A percentile compares a stretch with the other conserved stretches of the same genome.
Conservation (phyloP, 1,140 invertebrate species). For the Dolichoris vasculosae region DNA sequence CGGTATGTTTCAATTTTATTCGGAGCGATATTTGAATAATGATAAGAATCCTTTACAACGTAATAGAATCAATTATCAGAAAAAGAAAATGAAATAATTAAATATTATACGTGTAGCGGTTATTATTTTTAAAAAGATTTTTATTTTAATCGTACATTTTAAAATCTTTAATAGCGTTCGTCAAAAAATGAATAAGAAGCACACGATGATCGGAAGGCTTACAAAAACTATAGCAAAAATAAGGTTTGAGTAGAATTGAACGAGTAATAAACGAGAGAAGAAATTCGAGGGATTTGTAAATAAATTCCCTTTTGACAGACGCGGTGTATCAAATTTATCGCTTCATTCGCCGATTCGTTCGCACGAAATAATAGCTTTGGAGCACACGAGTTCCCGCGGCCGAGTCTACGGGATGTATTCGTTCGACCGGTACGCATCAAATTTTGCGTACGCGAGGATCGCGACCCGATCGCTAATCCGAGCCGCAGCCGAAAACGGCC, state of each 20-base stretch:
- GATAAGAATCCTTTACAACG: no score
- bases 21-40: no score
- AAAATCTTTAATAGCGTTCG: no score
- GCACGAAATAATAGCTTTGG: constrained; percentile 37
- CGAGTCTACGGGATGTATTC: background rate
- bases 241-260: background rate
- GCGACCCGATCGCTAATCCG: background rate
- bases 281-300: constrained; percentile 20
- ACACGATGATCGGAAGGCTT: background rate
- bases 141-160: no score
- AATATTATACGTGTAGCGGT: no score
- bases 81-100: no score
- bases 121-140: background rate
- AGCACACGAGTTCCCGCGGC: background rate
- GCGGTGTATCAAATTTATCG: background rate
- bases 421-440: background rate
- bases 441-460: background rate
- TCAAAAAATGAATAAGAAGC: background rate
- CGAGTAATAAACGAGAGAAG: background rate
- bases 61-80: no score
- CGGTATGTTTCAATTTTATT: no score
- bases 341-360: constrained; percentile 23
- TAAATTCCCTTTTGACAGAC: constrained; percentile 4
- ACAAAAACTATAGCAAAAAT: background rate
- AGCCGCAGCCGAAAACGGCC: background rate